Evolutionary conservation across 1,140 invertebrate species (phyloP).

Genomic region (Sarcophaga peregrina): DNA sequence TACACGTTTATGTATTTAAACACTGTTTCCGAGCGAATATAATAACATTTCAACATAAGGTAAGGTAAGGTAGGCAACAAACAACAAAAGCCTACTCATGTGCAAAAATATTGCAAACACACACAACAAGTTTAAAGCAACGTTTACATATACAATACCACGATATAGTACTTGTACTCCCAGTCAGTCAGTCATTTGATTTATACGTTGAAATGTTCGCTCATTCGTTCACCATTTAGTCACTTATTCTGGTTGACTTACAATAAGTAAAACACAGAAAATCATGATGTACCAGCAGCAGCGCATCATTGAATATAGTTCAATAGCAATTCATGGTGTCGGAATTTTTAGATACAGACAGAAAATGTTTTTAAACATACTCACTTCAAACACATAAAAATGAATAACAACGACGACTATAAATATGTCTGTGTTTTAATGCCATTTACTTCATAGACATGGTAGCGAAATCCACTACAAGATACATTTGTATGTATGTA

Average conservation of each 20-base stretch:
- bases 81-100: constrained; percentile 24
- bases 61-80: not conserved
- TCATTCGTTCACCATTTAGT: not conserved
- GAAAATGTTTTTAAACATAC: not conserved
- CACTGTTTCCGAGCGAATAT: too few relatives aligned
- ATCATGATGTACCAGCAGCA: too few relatives aligned
- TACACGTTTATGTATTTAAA: too few relatives aligned
- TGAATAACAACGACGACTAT: not conserved
- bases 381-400: not conserved
- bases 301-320: not conserved
- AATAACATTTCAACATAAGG: not conserved
- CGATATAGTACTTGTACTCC: too few relatives aligned
- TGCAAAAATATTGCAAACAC: constrained; percentile 17
- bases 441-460: not conserved
- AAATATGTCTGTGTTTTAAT: not conserved
- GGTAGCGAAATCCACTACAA: not conserved
- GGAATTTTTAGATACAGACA: not conserved
- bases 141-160: too few relatives aligned
- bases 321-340: not conserved
- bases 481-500: too few relatives aligned
- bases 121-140: not conserved
- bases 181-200: too few relatives aligned
- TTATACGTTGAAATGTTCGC: too few relatives aligned
- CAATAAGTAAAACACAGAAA: too few relatives aligned
- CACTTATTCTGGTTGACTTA: not conserved